Base-by-base conservation (phyloP, 1,140 invertebrate genomes). In the Heliconius hermathena region DNA sequence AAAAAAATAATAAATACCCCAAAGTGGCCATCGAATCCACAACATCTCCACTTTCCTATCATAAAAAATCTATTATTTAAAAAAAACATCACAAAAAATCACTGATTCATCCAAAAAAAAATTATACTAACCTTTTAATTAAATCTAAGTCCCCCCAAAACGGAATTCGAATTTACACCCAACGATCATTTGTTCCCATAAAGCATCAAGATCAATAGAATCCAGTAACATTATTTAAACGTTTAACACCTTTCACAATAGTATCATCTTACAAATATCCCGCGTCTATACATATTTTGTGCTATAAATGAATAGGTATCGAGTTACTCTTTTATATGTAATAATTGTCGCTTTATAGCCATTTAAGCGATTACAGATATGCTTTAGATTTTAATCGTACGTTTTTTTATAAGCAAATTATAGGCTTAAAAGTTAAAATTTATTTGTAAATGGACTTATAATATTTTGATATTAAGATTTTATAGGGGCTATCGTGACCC, bases 281-380 rank as follows among this genome's bases (percentile, higher is more conserved):
- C 81, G 81, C 71, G 76, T 76, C 79, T 82, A 77, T 77, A 81
- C 70, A 18, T 52, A 57, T 22, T 46, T 22, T 22, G n/a, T 22
- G 8, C 18, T 57, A 22, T 22, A 57, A 76, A 73, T 82, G 79
- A 80, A 82, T 71, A 78, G 73, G 66, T 33, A 20, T 87, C 81
- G 20, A 70, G 70, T 87, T 87, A 81, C 85, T 75, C 36, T 75
- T 83, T 81, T 60, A 74, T 74, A 79, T 52, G 18, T 74, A 76
- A 76, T 82, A 87, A 87, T 87, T 70, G 83, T 80, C 80, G 79
- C 82, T 83, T 84, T 81, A 81, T 80, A 78, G 76, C 76, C 76
- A 41, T 79, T 84, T 82, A 85, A 80, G 73, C 77, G 84, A 85
- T 85, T 73, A 73, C 36, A 80, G 79, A 85, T 85, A 80, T 78